A percentile compares a stretch with the other conserved stretches of the same genome.
phyloP scores from a whole-genome alignment of 1,140 invertebrate species.

The Streblospio benedicti region DNA sequence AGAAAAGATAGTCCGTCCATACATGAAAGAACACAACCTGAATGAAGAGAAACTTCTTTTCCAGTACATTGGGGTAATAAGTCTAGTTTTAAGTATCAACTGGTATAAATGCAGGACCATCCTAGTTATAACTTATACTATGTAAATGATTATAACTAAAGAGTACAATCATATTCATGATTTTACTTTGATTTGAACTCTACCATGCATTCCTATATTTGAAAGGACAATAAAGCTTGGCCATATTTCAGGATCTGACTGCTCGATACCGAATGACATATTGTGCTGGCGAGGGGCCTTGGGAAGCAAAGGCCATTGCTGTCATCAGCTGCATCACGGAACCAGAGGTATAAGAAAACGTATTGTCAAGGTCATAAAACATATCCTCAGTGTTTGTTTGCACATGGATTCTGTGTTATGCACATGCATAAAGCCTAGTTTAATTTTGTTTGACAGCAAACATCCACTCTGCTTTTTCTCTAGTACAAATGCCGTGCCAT shows the following conservation, averaged over 20 bases:
- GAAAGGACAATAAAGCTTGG: neutral
- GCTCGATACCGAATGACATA: constrained; percentile 24
- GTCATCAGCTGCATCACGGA: constrained; percentile 32
- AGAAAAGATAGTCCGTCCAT: constrained; percentile 30
- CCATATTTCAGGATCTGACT: constrained; percentile 28
- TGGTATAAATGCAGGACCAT: neutral
- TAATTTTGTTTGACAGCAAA: constrained; percentile 6
- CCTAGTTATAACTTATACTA: neutral
- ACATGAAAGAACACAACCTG: constrained; percentile 33
- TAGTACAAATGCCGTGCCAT: constrained; percentile 33
- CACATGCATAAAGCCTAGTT: neutral
- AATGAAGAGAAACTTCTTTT: constrained; percentile 33
- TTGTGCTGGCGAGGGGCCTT: constrained; percentile 22
- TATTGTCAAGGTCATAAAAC: neutral
- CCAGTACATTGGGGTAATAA: constrained; percentile 35
- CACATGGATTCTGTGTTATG: neutral
- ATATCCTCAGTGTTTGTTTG: neutral
- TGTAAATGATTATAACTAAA: neutral
- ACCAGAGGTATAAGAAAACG: constrained; percentile 29
- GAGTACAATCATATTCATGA: neutral
- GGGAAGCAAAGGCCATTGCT: constrained; percentile 35
- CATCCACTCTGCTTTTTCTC: too few species aligned
- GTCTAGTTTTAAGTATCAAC: neutral
- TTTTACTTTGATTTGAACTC: neutral
- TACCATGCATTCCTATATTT: neutral